A percentile compares a stretch with the other conserved stretches of the same genome.
Conservation (phyloP, 1,140 invertebrate species). For the Drosophila erecta region DNA sequence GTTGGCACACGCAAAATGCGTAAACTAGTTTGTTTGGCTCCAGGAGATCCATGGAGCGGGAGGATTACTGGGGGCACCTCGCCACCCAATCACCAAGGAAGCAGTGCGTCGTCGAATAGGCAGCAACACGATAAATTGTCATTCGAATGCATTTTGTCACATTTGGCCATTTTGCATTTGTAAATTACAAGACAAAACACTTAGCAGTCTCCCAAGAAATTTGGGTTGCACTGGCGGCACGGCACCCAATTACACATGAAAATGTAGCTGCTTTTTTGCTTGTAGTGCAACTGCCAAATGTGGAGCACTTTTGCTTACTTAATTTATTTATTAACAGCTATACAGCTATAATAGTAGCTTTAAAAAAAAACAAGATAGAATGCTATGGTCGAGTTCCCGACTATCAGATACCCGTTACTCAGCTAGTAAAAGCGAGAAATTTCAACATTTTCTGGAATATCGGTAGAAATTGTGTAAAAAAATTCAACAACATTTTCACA, state of each 20-base stretch:
- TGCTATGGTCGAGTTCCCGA: too few species aligned
- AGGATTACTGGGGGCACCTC: constrained; percentile 21
- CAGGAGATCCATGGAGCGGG: constrained; percentile 38
- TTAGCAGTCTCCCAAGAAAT: constrained; percentile 53
- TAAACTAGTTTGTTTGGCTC: constrained; percentile 66
- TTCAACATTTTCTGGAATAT: too few species aligned
- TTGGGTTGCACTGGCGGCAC: constrained; percentile 18
- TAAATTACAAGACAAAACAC: constrained; percentile 80
- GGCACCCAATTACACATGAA: constrained; percentile 50
- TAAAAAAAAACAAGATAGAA: neutral
- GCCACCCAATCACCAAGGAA: constrained; percentile 47
- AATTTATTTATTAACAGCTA: constrained; percentile 9
- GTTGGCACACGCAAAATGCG: constrained; percentile 63
- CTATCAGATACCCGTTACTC: too few species aligned
- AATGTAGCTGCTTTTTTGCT: constrained; percentile 41
- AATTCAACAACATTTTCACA: too few species aligned
- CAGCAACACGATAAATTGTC: constrained; percentile 65
- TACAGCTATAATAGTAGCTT: neutral
- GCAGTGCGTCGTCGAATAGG: constrained; percentile 18
- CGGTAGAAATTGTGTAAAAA: too few species aligned
- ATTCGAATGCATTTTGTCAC: constrained; percentile 74
- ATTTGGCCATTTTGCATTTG: constrained; percentile 72
- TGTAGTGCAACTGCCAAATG: constrained; percentile 18
- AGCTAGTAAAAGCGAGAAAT: too few species aligned
- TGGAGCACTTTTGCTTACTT: constrained; percentile 13